Evolutionary conservation across 1,140 invertebrate species (phyloP), one percentile per base, ranked within the genome.

Genomic region (Euwallacea similis): DNA sequence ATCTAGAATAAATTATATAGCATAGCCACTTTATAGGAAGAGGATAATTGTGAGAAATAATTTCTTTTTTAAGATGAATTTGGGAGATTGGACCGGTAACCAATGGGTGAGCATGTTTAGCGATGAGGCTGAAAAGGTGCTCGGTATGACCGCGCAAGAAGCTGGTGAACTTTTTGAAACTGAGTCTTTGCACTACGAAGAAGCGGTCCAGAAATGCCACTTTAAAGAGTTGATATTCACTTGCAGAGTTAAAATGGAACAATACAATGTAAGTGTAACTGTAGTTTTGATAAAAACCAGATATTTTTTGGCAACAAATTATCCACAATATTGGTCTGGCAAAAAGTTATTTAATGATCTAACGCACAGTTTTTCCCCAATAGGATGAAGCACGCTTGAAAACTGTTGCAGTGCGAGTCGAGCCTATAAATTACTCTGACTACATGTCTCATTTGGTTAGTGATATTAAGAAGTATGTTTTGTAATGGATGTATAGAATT

Each of bases 101-200:
- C 88, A 92, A 61, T 98, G 96, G 91, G 88, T 92, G 0, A 97
- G 94, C 9, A 88, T 92, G 50, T 99, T 99, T 80, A 93, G 90
- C 76, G 94, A 97, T 21, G 86, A 89, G 10, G 95, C 91, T 1
- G 95, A 98, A 82, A 85, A 86, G 47, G 81, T 99, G 56, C 77
- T 99, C 0, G 91, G 90, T 0, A 84, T 84, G n/a, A 85, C 83
- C n/a, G 86, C 94, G 1, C 88, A 93, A 69, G 91, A 96, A 77
- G 82, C 98, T 10, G 93, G 93, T 13, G 85, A 87, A 73, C 82
- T 88, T 63, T 82, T 88, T 54, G 87, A 90, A 71, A 86, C 86
- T 56, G 86, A 92, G 78, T 83, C 86, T 11, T 82, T 86, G 11
- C 83, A 81, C 2, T 88, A 86, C 72, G 76, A 84, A 16, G 82